Conservation (phyloP, 2,113 vertebrate species). For the Catharus minimus region DNA sequence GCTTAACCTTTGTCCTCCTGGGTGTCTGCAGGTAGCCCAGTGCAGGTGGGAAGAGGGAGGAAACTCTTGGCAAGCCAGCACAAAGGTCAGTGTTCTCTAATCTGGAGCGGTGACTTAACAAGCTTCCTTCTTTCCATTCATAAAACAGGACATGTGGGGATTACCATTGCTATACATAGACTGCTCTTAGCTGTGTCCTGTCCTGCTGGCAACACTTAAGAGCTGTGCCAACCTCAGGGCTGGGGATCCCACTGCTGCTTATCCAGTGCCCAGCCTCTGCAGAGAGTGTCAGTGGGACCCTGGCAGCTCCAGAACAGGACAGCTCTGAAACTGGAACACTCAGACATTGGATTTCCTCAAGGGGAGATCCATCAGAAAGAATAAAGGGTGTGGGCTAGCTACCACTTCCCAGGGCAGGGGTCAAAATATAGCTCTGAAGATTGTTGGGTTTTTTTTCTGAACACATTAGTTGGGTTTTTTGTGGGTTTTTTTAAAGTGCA, state of each 20-base stretch:
- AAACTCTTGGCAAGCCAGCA: background rate
- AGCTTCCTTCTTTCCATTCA: conserved; percentile 3
- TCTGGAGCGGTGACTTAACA: conserved; percentile 8
- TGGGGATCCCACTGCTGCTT: background rate
- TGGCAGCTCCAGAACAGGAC: background rate
- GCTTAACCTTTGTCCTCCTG: background rate
- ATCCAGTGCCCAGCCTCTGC: background rate
- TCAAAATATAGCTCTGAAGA: background rate
- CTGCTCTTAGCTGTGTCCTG: background rate
- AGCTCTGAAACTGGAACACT: background rate
- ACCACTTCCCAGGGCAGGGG: background rate
- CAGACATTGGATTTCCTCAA: background rate
- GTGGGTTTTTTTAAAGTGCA: background rate
- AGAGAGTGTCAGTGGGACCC: background rate
- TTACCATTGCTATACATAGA: conserved; percentile 56
- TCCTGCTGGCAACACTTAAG: background rate
- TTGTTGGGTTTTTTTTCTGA: background rate
- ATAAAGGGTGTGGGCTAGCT: background rate
- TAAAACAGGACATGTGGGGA: background rate
- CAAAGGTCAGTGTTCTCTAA: background rate
- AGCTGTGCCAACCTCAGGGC: background rate
- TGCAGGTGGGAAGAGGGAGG: background rate
- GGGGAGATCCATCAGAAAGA: background rate
- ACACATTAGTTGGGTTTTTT: background rate
- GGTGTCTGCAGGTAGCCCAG: background rate